Evolutionary conservation across 2,113 vertebrate species (phyloP).

Genomic region (Syngnathus scovelli): DNA sequence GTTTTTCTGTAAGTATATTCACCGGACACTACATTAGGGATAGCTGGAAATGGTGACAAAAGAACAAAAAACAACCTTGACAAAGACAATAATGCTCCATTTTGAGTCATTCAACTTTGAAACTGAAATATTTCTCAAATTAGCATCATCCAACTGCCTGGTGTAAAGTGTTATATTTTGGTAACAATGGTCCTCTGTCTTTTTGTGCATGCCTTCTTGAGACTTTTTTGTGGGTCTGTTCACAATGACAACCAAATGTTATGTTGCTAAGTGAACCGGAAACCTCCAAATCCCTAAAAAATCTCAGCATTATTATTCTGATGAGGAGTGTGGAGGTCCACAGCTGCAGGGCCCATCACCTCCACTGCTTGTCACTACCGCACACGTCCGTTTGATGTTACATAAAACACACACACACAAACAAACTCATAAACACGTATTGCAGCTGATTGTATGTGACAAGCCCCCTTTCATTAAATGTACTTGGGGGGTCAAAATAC

Average conservation of each 20-base stretch:
- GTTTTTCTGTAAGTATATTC: background rate
- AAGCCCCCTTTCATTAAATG: constrained; percentile 29
- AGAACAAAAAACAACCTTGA: background rate
- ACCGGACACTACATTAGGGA: background rate
- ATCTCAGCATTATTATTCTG: background rate
- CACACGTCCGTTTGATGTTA: constrained; percentile 17
- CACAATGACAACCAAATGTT: background rate
- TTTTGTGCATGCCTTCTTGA: background rate
- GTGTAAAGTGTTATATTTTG: too few species aligned
- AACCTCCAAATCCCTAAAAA: constrained; percentile 12
- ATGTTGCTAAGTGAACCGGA: background rate
- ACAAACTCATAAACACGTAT: constrained; percentile 16
- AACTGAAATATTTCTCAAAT: background rate
- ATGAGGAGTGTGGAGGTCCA: constrained; percentile 13
- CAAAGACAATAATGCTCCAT: too few species aligned
- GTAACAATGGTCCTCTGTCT: background rate
- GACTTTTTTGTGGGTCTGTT: background rate
- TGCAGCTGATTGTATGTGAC: constrained; percentile 39
- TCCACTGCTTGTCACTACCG: constrained; percentile 21
- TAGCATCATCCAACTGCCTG: background rate
- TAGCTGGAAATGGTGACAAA: background rate
- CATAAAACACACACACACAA: constrained; percentile 18
- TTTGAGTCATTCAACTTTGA: too few species aligned
- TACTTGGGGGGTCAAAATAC: background rate
- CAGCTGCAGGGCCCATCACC: constrained; percentile 28